Evolutionary conservation across 2,113 vertebrate genomes (phyloP), one percentile per base, ranked within the genome.

Genomic region (Oreamnos americanus): DNA sequence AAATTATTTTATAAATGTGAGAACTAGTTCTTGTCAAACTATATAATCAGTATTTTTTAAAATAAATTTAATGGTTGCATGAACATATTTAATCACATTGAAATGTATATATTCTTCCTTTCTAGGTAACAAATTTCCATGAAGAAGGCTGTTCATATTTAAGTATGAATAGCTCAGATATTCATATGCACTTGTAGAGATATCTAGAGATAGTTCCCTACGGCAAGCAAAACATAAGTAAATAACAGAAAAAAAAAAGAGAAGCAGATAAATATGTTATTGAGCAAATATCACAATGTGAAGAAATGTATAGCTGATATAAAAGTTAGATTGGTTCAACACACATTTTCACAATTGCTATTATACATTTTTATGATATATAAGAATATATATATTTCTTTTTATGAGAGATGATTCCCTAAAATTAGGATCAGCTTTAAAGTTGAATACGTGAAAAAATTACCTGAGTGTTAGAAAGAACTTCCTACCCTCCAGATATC

Each of bases 71-170:
- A 71, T 23, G n/a, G 67, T 28, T 90, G 5, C 45, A 83, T 82
- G 12, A 90, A 53, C 67, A 51, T 43, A 79, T 76, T 15, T 81
- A 16, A 87, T 47, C 26, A 93, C 79, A 39, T 23, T 58, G 10
- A 94, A 64, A 95, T 55, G 30, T 30, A 53, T 74, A 76, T 36
- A 13, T 74, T 64, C 13, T 90, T 94, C 26, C 12, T 57, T 58
- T 23, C 43, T 87, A 49, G 36, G 17, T 55, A 71, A 79, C 19
- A 28, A 15, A 76, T 78, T 90, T 62, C 76, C 28, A 36, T 79
- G 60, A 94, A 84, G 55, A 87, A 94, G 12, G 28, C n/a, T 94
- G 49, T 51, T 90, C 82, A 91, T 90, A 78, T 88, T 96, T 90
- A 30, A 5, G 10, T 84, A 0, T 60, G 78, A 90, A 64, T 33